A percentile compares a stretch with the other conserved stretches of the same genome.
Conservation (phyloP, 1,140 invertebrate species). For the Brachionus rubens region DNA sequence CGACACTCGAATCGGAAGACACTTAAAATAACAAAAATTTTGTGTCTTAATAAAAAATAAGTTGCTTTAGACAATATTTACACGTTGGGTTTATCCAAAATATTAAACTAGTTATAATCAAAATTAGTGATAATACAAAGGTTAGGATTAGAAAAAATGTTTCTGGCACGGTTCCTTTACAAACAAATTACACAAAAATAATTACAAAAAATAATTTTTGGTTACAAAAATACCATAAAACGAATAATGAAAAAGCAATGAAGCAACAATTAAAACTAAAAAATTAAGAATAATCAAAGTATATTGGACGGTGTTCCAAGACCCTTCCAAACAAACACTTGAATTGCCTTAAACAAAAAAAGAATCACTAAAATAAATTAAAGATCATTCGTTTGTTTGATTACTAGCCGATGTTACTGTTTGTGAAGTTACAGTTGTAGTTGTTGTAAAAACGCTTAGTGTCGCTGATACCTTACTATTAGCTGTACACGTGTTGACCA, state of each 20-base stretch:
- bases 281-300: conserved; percentile 27
- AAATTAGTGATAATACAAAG: conserved; percentile 11
- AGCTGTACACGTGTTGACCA: neutral
- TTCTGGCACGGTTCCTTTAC: conserved; percentile 37
- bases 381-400: no score
- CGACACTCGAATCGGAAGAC: neutral
- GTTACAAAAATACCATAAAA: neutral
- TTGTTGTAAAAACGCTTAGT: conserved; percentile 15
- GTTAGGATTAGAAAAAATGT: neutral
- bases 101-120: conserved; percentile 3
- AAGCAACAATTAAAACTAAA: neutral
- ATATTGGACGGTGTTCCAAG: conserved; percentile 31
- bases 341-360: neutral
- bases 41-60: neutral
- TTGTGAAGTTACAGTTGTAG: neutral
- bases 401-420: no score
- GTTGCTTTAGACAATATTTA: neutral
- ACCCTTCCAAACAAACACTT: conserved; percentile 18
- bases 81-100: conserved; percentile 35
- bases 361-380: no score
- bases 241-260: conserved; percentile 36
- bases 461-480: neutral
- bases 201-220: neutral
- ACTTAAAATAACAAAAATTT: neutral
- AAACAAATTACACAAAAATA: neutral